Evolutionary conservation across 2,797 vertebrate species (phyloP).

Genomic region (Sebastes taczanowskii): DNA sequence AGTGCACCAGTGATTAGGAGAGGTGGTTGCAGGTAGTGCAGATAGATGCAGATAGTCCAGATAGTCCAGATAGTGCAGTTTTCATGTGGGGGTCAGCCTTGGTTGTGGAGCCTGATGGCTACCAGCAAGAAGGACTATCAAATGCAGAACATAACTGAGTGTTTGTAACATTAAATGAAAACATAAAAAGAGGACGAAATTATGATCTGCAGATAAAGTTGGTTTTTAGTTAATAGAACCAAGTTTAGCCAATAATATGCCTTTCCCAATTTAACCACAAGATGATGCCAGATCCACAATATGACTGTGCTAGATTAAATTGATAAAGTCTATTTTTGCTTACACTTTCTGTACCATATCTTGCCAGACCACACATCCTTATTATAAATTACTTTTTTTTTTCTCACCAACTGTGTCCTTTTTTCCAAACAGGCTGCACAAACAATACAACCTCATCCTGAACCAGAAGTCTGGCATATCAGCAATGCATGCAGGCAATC

Average conservation of each 20-base stretch:
- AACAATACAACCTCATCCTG: background rate
- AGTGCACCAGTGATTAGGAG: rapidly evolving
- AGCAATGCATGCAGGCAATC: slow-evolving; percentile 2
- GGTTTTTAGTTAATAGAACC: background rate
- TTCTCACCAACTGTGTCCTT: background rate
- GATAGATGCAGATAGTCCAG: no score
- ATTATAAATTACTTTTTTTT: background rate
- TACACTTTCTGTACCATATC: background rate
- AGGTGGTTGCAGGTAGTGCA: no score
- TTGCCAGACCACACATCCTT: background rate
- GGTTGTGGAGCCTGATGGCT: no score
- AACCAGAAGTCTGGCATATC: background rate
- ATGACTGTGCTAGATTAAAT: background rate
- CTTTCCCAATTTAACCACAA: slow-evolving; percentile 42
- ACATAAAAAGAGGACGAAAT: background rate
- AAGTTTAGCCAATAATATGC: background rate
- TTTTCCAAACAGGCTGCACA: background rate
- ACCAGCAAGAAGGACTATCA: no score
- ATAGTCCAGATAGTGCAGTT: no score
- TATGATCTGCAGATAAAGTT: background rate
- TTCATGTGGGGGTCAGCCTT: no score
- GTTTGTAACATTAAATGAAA: no score
- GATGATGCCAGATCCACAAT: slow-evolving; percentile 48
- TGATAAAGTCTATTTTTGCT: background rate
- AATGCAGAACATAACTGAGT: no score